Conservation (phyloP, 2,113 vertebrate species). For the Eretmochelys imbricata region DNA sequence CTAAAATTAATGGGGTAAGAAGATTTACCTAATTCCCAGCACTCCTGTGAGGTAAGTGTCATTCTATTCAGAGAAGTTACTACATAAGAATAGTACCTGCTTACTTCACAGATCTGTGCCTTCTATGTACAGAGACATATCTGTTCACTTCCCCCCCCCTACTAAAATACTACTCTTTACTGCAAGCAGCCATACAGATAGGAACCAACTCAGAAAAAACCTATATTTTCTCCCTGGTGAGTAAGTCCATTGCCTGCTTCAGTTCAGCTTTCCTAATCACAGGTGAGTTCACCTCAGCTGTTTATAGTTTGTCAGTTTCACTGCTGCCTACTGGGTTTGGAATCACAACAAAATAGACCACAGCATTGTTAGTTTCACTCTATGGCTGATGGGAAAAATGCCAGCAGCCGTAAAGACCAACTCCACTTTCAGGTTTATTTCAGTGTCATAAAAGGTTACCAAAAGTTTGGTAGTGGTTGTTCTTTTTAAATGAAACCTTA, state of each 20-base stretch:
- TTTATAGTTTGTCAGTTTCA: neutral
- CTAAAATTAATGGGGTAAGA: neutral
- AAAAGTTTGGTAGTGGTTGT: neutral
- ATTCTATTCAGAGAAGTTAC: neutral
- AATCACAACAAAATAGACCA: neutral
- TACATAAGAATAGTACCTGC: neutral
- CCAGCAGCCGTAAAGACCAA: neutral
- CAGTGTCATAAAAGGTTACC: neutral
- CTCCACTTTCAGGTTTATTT: neutral
- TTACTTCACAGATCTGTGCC: neutral
- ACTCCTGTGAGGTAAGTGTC: neutral
- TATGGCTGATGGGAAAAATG: neutral
- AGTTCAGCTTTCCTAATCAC: neutral
- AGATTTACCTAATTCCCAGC: neutral
- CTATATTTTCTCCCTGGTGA: neutral
- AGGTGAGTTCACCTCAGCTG: neutral
- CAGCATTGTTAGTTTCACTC: neutral
- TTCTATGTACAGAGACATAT: neutral
- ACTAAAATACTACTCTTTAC: neutral
- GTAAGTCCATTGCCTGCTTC: neutral
- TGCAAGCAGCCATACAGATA: neutral
- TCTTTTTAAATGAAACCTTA: neutral
- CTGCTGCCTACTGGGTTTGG: neutral
- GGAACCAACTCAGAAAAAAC: neutral
- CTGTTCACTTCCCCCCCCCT: neutral